Evolutionary conservation across 2,113 vertebrate species (phyloP), one percentile per base, ranked within the genome.

Genomic region (Callionymus lyra): DNA sequence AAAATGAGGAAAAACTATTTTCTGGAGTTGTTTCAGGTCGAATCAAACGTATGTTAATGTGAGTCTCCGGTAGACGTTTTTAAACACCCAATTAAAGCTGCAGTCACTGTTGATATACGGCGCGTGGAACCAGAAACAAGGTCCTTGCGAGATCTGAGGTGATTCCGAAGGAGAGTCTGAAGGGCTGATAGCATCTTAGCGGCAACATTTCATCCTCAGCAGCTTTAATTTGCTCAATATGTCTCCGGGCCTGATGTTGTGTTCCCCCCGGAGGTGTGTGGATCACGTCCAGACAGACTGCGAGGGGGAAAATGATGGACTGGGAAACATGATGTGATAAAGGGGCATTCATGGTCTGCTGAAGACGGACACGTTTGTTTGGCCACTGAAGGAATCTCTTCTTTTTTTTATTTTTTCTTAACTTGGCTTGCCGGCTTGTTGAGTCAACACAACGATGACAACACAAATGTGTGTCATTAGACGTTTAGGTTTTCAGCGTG

Each of bases 151-250:
- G 16, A 50, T 48, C 48, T 41, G 31, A 44, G 47, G 45, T 59
- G 60, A 33, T 59, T 61, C 21, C 42, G 38, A 16, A 50, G 50
- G 35, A 45, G 37, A 47, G 33, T 44, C 56, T 46, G 40, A 16
- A 3, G 19, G 6, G 15, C 51, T 31, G 58, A 76, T 68, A 61
- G 43, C 46, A 67, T 71, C 62, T 67, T 47, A 45, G 40, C 64
- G 52, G 56, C 59, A 67, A 50, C 59, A 73, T 68, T 56, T 74
- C 56, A 58, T 71, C 61, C 63, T 54, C 57, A 69, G 50, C 38
- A 9, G 53, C 2, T 42, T 44, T 74, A 57, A 74, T 76, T 69
- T 56, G 41, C 60, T 56, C 55, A 44, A 17, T 38, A 53, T 61
- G 70, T 68, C 70, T 45, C 52, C 48, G 61, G 33, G 9, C 41